These are phyloP conservation scores for Dasysyrphus tricinctus DNA, from an alignment of 2,888 invertebrate genomes.

Conservation along the genomic window DNA sequence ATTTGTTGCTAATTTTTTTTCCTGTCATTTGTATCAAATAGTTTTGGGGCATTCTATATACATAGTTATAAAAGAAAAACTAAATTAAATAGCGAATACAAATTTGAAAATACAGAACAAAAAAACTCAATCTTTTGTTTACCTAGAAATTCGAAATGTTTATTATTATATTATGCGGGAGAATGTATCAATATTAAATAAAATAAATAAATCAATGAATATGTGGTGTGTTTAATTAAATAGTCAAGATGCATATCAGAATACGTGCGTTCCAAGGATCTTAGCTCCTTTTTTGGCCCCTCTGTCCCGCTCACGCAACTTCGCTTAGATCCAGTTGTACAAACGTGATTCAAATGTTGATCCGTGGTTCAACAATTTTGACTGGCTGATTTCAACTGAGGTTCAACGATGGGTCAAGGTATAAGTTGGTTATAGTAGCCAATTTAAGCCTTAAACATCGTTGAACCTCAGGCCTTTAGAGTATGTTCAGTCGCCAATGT, in stretches of 20 bases:
- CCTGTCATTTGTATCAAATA: constrained; percentile 11
- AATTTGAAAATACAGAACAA: neutral
- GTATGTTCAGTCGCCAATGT: too few species aligned
- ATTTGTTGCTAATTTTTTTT: neutral
- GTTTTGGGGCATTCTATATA: neutral
- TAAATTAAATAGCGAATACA: constrained; percentile 21
- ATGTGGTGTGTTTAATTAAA: neutral
- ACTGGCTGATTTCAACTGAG: too few species aligned
- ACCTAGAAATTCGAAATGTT: constrained; percentile 72
- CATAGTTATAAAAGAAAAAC: constrained; percentile 4
- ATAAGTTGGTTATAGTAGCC: too few species aligned
- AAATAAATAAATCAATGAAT: constrained; percentile 40
- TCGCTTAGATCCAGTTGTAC: too few species aligned
- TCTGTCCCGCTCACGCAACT: too few species aligned
- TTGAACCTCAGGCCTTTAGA: too few species aligned
- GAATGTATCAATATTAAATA: constrained; percentile 69
- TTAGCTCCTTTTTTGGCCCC: too few species aligned
- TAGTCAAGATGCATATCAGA: neutral
- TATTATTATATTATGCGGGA: constrained; percentile 54
- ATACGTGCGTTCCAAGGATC: too few species aligned
- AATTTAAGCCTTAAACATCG: too few species aligned
- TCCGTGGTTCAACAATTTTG: too few species aligned
- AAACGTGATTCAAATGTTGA: too few species aligned
- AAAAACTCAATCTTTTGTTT: constrained; percentile 54
- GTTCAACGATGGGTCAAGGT: too few species aligned